Evolutionary conservation across 2,888 invertebrate genomes (phyloP).

Genomic region (Drosophila cyrtoloma): DNA sequence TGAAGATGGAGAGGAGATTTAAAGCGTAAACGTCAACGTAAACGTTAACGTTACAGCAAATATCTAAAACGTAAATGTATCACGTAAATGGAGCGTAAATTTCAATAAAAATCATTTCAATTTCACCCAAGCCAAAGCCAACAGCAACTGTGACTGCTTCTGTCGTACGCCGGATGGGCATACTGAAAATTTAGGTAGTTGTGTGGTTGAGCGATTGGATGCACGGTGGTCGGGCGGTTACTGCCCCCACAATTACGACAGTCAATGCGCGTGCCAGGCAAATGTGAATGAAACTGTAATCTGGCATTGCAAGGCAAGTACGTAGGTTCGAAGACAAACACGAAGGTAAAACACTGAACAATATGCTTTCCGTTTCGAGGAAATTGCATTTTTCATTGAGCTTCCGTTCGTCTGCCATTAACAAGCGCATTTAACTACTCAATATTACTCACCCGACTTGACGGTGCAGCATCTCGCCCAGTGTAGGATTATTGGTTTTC

Average conservation of each 20-base stretch:
- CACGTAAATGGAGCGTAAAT: conserved; percentile 82
- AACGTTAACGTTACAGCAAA: conserved; percentile 53
- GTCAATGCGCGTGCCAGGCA: conserved; percentile 41
- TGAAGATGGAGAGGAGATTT: conserved; percentile 14
- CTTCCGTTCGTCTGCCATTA: conserved; percentile 47
- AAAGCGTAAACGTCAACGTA: conserved; percentile 22
- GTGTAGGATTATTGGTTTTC: conserved; percentile 88
- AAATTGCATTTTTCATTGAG: conserved; percentile 75
- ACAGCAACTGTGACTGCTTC: conserved; percentile 61
- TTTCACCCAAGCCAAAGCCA: conserved; percentile 70
- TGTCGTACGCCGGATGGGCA: conserved; percentile 15
- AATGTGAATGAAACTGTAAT: conserved; percentile 46
- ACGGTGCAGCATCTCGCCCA: conserved; percentile 89
- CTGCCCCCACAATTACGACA: conserved; percentile 33
- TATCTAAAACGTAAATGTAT: conserved; percentile 80
- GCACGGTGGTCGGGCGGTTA: not conserved
- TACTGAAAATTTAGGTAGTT: conserved; percentile 31
- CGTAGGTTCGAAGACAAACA: conserved; percentile 20
- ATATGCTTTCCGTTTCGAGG: conserved; percentile 74
- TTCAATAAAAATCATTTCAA: conserved; percentile 82
- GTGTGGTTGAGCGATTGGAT: conserved; percentile 1
- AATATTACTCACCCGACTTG: conserved; percentile 84
- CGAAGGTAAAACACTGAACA: conserved; percentile 60
- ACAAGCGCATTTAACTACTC: conserved; percentile 36
- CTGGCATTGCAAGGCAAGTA: conserved; percentile 17